Percentiles rank a stretch among this genome's conserved stretches.
phyloP scores from a whole-genome alignment of 2,113 vertebrate species.

The Argyrosomus japonicus region DNA sequence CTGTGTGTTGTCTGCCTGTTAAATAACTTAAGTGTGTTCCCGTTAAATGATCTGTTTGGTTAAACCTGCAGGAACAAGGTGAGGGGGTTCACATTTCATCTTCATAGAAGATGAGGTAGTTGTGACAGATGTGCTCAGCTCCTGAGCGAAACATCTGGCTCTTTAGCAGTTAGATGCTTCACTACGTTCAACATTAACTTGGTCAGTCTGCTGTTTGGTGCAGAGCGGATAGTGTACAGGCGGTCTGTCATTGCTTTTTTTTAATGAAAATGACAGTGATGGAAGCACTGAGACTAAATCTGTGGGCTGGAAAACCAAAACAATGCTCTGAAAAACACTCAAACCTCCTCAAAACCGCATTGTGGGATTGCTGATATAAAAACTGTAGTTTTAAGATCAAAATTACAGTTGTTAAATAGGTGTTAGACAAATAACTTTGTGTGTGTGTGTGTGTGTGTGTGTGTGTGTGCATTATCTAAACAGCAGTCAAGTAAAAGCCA shows the following conservation, averaged over 20 bases:
- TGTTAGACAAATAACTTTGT: neutral
- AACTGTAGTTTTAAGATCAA: too few species aligned
- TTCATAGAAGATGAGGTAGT: neutral
- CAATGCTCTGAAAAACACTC: neutral
- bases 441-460: neutral
- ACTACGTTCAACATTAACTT: too few species aligned
- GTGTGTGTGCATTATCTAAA: neutral
- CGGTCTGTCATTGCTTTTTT: too few species aligned
- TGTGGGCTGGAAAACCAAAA: neutral
- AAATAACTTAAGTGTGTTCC: neutral
- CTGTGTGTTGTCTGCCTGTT: neutral
- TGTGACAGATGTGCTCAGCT: too few species aligned
- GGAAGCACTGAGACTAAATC: neutral
- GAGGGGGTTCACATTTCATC: neutral
- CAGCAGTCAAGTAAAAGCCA: conserved; percentile 19
- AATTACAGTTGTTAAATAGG: neutral
- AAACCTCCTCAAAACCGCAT: neutral
- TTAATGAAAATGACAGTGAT: neutral
- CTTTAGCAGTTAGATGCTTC: neutral
- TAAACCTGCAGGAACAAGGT: neutral
- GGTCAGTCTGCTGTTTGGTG: too few species aligned
- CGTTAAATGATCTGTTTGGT: neutral
- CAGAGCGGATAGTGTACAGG: too few species aligned
- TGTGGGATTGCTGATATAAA: neutral
- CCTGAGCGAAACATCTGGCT: neutral